A percentile compares a stretch with the other conserved stretches of the same genome.
Evolutionary conservation across 2,888 invertebrate genomes (phyloP).

Genomic region (Leptinotarsa haldemani): DNA sequence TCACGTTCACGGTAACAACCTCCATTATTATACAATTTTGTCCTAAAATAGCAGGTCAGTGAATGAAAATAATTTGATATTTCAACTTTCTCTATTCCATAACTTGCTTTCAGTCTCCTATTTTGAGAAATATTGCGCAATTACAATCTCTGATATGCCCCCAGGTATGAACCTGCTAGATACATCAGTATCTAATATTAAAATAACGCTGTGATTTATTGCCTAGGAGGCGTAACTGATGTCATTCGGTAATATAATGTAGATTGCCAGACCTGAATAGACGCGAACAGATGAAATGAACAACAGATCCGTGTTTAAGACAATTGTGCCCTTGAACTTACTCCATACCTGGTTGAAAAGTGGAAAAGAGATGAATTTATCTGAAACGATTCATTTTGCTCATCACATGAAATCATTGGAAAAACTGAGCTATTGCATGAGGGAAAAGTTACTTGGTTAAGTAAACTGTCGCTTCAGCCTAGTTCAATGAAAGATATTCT

Average conservation of each 20-base stretch:
- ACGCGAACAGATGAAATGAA: not conserved
- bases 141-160: not conserved
- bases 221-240: slow-evolving; percentile 7
- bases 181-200: slow-evolving; percentile 4
- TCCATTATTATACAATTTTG: not conserved
- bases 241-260: not conserved
- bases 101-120: not conserved
- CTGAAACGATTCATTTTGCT: too few species aligned
- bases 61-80: not conserved
- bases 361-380: too few species aligned
- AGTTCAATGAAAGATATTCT: too few species aligned
- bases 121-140: not conserved
- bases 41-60: not conserved
- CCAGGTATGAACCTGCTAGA: slow-evolving; percentile 15
- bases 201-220: slow-evolving; percentile 3
- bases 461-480: too few species aligned
- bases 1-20: too few species aligned
- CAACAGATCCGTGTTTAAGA: not conserved
- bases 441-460: too few species aligned
- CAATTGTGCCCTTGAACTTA: too few species aligned
- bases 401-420: too few species aligned
- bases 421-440: too few species aligned
- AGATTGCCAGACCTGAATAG: not conserved
- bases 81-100: not conserved
- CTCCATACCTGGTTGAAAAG: too few species aligned